phyloP scores from a whole-genome alignment of 2,797 vertebrate genomes.

The Sebastes cheni region DNA sequence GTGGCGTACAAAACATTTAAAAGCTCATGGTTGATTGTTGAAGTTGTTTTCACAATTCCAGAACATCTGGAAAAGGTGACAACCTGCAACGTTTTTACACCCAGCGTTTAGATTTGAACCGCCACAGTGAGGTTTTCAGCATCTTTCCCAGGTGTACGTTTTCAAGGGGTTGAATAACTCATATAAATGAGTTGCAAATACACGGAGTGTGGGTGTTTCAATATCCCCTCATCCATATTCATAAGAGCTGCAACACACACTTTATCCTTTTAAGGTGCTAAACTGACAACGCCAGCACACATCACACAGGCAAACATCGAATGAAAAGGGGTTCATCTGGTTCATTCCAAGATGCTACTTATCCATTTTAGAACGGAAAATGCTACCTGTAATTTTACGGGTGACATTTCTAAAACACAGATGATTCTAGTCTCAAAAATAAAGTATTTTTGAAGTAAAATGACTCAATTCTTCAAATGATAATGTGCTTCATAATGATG shows the following conservation, averaged over 20 bases:
- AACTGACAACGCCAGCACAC: constrained; percentile 28
- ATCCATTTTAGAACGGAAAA: constrained; percentile 23
- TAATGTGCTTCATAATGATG: neutral
- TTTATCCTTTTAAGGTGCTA: constrained; percentile 57
- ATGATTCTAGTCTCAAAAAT: neutral
- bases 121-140: constrained; percentile 7
- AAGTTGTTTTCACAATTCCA: neutral
- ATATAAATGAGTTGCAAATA: constrained; percentile 54
- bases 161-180: constrained; percentile 31
- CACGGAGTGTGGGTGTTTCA: constrained; percentile 59
- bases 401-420: neutral
- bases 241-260: constrained; percentile 34
- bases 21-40: neutral
- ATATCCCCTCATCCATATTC: constrained; percentile 63
- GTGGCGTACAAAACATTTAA: neutral
- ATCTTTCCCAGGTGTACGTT: constrained; percentile 43
- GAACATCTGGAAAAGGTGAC: constrained; percentile 13
- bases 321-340: constrained; percentile 25
- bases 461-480: neutral
- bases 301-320: constrained; percentile 19
- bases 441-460: neutral
- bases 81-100: neutral
- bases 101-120: neutral
- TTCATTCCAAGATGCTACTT: constrained; percentile 18
- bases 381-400: constrained; percentile 6